These are phyloP conservation scores for Kryphioiulus occultus DNA, from an alignment of 2,888 invertebrate genomes.

Conservation along the genomic window DNA sequence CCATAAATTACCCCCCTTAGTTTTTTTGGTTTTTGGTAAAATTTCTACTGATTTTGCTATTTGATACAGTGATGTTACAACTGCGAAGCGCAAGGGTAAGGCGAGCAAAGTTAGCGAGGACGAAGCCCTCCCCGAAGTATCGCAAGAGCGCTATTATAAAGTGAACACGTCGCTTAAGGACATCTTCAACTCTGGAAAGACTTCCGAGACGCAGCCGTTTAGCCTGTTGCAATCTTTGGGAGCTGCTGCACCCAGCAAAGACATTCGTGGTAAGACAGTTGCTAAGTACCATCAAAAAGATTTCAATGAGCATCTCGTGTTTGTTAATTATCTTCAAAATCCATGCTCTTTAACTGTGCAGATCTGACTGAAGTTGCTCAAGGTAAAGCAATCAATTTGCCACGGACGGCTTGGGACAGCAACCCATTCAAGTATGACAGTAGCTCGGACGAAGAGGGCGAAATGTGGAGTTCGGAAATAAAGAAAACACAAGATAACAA, in stretches of 20 bases:
- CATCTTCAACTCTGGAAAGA: conserved; percentile 31
- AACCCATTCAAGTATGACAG: conserved; percentile 50
- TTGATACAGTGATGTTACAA: neutral
- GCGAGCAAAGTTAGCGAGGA: neutral
- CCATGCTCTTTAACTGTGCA: too few relatives aligned
- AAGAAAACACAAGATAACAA: neutral
- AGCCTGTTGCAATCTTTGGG: conserved; percentile 27
- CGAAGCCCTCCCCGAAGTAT: conserved; percentile 24
- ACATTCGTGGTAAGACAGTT: neutral
- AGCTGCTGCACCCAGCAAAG: neutral
- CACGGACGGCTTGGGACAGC: conserved; percentile 42
- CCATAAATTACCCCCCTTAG: too few relatives aligned
- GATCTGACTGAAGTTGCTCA: neutral
- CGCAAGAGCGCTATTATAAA: conserved; percentile 48
- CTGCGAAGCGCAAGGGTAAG: neutral
- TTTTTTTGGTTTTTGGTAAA: neutral
- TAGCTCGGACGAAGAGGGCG: conserved; percentile 46
- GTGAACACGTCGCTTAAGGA: conserved; percentile 35
- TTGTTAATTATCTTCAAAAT: too few relatives aligned
- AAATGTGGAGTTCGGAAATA: neutral
- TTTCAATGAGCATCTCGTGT: too few relatives aligned
- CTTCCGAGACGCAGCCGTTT: neutral
- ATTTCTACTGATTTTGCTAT: neutral
- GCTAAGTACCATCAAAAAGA: too few relatives aligned
- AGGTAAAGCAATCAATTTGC: neutral